phyloP scores from a whole-genome alignment of 2,113 vertebrate genomes.

The Scopus umbretta region DNA sequence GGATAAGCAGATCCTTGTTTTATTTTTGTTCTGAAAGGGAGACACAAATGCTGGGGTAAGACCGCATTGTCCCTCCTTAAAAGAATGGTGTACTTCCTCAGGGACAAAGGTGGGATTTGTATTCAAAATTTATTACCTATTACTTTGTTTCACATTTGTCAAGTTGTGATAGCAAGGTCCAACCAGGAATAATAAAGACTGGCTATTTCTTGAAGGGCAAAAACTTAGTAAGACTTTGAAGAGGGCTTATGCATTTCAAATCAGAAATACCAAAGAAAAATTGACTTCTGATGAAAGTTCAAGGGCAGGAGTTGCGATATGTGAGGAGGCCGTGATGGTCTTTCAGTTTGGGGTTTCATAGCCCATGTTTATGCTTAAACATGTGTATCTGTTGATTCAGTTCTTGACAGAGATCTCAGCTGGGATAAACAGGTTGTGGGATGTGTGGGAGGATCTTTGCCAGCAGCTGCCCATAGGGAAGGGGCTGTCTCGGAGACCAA shows the following conservation, averaged over 20 bases:
- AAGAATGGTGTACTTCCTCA: neutral
- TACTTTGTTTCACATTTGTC: neutral
- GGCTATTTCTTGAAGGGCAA: neutral
- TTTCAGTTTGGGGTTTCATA: neutral
- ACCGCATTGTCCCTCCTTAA: neutral
- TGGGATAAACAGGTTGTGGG: neutral
- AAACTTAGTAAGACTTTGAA: neutral
- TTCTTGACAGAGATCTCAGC: neutral
- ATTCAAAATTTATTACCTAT: neutral
- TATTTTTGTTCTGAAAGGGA: neutral
- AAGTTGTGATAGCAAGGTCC: neutral
- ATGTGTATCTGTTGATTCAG: neutral
- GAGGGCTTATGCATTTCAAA: neutral
- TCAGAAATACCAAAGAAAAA: neutral
- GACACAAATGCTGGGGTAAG: neutral
- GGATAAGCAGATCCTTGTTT: neutral
- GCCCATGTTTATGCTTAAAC: neutral
- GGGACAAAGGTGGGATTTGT: neutral
- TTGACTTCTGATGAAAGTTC: neutral
- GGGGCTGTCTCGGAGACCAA: neutral
- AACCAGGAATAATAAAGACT: neutral
- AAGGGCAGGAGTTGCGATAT: neutral
- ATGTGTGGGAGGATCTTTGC: neutral
- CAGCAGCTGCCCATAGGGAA: too few relatives aligned
- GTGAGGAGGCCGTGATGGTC: neutral